Base-by-base conservation (phyloP, 37 sponge, comb jelly and placozoan species). In the Aplysina aerophoba region DNA sequence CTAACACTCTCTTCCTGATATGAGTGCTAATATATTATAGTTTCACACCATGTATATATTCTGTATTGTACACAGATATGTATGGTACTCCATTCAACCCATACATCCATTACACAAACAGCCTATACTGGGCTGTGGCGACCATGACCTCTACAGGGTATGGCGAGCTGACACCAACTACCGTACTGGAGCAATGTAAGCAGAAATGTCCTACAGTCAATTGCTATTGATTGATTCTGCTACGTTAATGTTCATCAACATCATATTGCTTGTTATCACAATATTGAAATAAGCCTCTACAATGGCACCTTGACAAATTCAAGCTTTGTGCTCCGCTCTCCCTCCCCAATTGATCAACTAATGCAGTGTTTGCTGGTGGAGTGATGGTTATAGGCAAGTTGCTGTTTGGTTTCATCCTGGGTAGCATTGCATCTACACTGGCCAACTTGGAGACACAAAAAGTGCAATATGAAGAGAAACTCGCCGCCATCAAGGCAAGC, bases 61-160 rank as follows among this genome's bases (percentile, higher is more conserved):
- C 34, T 6, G 1, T 72, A 35, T 34, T 27, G 37, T 31, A 50
- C 17, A 20, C 24, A 86, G 62, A 62, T 61, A 55, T 86, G 21
- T 75, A 75, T 75, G 78, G 78, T 6, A 44, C 25, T 14, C 21
- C 78, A 19, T 75, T 75, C 25, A 41, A 75, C 54, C 78, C 78
- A 12, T 75, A 75, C 78, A 36, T 75, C 31, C 91, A 90, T 58
- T 94, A 94, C 87, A 63, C 78, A 28, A 94, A 67, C 73, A 89
- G 88, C 72, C 73, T 94, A 16, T 94, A 94, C 85, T 91, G 89
- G 91, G 85, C 92, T 35, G 88, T 89, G 40, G 87, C 91, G 11
- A 94, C 95, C 19, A 91, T 94, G 95, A 94, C 95, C 38, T 88
- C 95, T 12, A 89, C 89, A n/a, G 87, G 87, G 17, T 90, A 90